Percentiles rank a stretch among this genome's conserved stretches.
Conservation (phyloP, 2,113 vertebrate species). For the Prunella himalayana region DNA sequence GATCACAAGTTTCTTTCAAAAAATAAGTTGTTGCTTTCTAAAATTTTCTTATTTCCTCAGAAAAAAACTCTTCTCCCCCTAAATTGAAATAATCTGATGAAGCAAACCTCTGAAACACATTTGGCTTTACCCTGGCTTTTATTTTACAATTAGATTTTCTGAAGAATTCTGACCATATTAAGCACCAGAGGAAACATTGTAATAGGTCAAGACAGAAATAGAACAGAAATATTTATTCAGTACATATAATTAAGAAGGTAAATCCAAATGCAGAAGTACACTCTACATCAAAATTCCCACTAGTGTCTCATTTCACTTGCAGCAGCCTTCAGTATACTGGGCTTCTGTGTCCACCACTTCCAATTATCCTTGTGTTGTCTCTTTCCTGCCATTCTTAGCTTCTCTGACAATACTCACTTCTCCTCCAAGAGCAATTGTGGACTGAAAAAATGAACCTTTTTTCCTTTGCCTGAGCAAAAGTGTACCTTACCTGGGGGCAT, state of each 20-base stretch:
- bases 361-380: background rate
- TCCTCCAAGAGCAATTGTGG: background rate
- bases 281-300: background rate
- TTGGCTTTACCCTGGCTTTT: background rate
- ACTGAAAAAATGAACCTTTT: background rate
- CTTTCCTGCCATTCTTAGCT: background rate
- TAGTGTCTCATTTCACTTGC: background rate
- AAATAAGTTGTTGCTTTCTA: background rate
- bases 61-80: background rate
- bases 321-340: background rate
- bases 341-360: background rate
- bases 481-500: background rate
- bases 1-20: background rate
- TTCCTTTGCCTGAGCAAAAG: background rate
- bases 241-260: background rate
- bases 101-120: background rate
- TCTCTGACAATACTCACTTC: background rate
- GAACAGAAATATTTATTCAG: background rate
- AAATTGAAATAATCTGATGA: background rate
- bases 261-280: background rate
- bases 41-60: background rate
- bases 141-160: background rate
- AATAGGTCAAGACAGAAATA: background rate
- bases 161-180: background rate
- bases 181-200: background rate